Evolutionary conservation across 2,888 invertebrate species (phyloP).

Genomic region (Ophion ellenae): DNA sequence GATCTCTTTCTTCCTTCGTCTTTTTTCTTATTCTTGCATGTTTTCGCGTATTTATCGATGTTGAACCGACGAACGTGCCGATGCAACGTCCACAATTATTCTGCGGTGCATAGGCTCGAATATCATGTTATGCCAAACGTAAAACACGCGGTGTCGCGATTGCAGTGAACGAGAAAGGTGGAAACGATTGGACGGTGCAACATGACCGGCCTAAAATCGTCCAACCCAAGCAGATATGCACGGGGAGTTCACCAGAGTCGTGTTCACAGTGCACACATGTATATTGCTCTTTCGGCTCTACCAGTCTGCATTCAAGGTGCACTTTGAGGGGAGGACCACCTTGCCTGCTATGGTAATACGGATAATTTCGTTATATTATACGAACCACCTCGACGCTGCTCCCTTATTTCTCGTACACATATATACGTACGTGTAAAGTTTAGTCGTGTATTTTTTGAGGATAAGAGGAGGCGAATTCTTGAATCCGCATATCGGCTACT

Average conservation of each 20-base stretch:
- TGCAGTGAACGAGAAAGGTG: no score
- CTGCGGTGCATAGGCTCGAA: slow-evolving; percentile 14
- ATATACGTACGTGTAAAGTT: not conserved
- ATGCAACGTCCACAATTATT: not conserved
- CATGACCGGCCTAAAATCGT: no score
- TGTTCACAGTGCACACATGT: not conserved
- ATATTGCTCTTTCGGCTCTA: slow-evolving; percentile 29
- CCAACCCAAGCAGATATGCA: no score
- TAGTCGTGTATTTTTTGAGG: not conserved
- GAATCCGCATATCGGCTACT: no score
- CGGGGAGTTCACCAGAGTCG: no score
- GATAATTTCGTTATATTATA: slow-evolving; percentile 72
- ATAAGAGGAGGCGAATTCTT: not conserved
- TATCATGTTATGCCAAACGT: slow-evolving; percentile 11
- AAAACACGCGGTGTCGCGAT: slow-evolving; percentile 1
- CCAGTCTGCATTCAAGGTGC: not conserved
- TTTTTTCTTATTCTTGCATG: not conserved
- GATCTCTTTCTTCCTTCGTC: not conserved
- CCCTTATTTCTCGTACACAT: slow-evolving; percentile 7
- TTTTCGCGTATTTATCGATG: not conserved
- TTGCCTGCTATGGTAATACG: slow-evolving; percentile 73
- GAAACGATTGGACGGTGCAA: no score
- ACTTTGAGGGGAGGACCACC: slow-evolving; percentile 68
- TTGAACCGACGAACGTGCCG: not conserved
- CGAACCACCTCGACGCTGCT: slow-evolving; percentile 48